Evolutionary conservation across 1,140 invertebrate species (phyloP).

Genomic region (Caenorhabditis latens): DNA sequence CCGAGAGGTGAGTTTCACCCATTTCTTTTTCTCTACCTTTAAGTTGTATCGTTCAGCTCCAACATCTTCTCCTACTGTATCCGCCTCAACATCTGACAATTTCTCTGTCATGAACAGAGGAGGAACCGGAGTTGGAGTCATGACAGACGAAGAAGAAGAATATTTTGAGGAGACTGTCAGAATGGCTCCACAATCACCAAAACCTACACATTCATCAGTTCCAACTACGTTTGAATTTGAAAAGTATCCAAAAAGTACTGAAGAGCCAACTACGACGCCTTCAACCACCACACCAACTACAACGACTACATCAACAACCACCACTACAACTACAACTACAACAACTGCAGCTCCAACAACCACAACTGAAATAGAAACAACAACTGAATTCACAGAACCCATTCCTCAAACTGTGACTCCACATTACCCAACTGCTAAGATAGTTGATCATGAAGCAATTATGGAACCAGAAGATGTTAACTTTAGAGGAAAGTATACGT

Average conservation of each 20-base stretch:
- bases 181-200: conserved; percentile 34
- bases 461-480: conserved; percentile 38
- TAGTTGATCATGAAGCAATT: not conserved
- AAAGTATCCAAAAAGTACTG: conserved; percentile 31
- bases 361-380: conserved; percentile 1
- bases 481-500: conserved; percentile 46
- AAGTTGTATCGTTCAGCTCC: not conserved
- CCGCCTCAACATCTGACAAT: not conserved
- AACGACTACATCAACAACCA: conserved; percentile 45
- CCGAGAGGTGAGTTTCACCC: not conserved
- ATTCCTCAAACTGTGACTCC: conserved; percentile 18
- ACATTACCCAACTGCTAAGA: conserved; percentile 3
- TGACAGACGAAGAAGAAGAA: conserved; percentile 27
- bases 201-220: conserved; percentile 35
- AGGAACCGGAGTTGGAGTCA: conserved; percentile 17
- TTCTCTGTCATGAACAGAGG: conserved; percentile 28
- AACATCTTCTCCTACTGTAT: not conserved
- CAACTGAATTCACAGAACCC: not conserved
- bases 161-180: conserved; percentile 16
- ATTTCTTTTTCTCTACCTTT: not conserved
- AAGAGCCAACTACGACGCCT: conserved; percentile 5
- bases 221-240: conserved; percentile 42
- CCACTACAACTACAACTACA: conserved; percentile 24
- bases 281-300: conserved; percentile 37
- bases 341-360: conserved; percentile 7